Percentiles rank a stretch among this genome's conserved stretches.
Evolutionary conservation across 2,888 invertebrate genomes (phyloP).

Genomic region (Erebia aethiops): DNA sequence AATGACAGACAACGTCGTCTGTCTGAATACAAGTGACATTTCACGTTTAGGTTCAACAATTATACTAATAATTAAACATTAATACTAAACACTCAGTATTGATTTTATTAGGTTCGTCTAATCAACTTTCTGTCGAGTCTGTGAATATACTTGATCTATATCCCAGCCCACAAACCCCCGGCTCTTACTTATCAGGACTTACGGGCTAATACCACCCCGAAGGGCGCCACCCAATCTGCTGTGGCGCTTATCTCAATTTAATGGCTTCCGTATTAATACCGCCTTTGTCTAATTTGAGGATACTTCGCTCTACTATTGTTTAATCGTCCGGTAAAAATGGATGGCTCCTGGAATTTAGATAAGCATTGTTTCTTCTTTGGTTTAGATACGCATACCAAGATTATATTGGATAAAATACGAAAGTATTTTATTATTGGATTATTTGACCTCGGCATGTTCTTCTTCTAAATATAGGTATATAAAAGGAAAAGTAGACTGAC

Average conservation of each 20-base stretch:
- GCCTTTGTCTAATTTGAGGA: conserved; percentile 80
- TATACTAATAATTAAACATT: no score
- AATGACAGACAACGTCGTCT: no score
- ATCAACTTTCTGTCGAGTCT: conserved; percentile 26
- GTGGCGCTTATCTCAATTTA: conserved; percentile 80
- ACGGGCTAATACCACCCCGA: conserved; percentile 75
- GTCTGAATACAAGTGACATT: no score
- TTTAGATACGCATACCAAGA: conserved; percentile 4
- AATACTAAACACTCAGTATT: no score
- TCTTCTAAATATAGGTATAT: no score
- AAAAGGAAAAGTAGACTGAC: no score
- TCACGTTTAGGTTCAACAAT: no score
- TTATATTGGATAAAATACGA: neutral
- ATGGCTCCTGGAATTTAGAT: conserved; percentile 51
- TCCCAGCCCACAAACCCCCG: conserved; percentile 60
- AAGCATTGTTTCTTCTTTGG: conserved; percentile 22
- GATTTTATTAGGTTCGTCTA: neutral
- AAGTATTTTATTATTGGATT: conserved; percentile 3
- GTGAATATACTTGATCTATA: conserved; percentile 57
- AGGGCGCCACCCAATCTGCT: conserved; percentile 80
- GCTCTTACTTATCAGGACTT: conserved; percentile 79
- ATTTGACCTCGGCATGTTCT: neutral
- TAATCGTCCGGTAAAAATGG: conserved; percentile 76
- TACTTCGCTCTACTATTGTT: conserved; percentile 66
- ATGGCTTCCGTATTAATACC: conserved; percentile 82